Evolutionary conservation across 2,113 vertebrate species (phyloP), one percentile per base, ranked within the genome.

Genomic region (Ptilorrhoa leucosticta): DNA sequence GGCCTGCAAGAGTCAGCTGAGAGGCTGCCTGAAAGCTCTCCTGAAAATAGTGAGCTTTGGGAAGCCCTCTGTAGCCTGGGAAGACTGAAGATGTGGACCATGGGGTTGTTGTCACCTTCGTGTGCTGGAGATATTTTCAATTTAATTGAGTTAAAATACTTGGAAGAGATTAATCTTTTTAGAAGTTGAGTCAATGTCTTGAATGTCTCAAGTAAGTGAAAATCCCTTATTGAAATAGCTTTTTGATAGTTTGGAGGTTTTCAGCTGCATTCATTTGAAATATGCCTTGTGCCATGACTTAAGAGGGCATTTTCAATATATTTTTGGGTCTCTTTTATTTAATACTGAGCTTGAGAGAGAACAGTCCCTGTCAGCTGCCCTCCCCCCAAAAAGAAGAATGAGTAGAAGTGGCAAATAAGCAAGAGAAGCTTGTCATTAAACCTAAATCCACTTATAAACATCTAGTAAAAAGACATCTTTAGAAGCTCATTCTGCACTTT

Each of bases 401-500:
- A 85, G n/a, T 64, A 60, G 44, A 83, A 90, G 15, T 6, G 7
- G 60, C 27, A 91, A 89, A 27, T 57, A 63, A 88, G 61, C 45
- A 72, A 77, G 73, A 87, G 48, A 22, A 69, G 8, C 21, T 91
- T 93, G 53, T 50, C 57, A 37, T 51, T 87, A 78, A 91, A 68
- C 53, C 20, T 87, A 44, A 92, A 88, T 79, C 81, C 68, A 73
- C 47, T 39, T 82, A 44, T 26, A 90, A 92, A 53, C 37, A 73
- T 53, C 31, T 42, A 53, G 80, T 81, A 71, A 70, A 89, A 87
- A 73, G 48, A 22, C 57, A 53, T 93, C 60, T 93, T 89, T 75
- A 78, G 85, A 87, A 93, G 64, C 81, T 93, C 26, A 10, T 89
- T 89, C 77, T 89, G 48, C 70, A 51, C 50, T 87, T 95, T 80